Conservation (phyloP, 2,113 vertebrate species). For the Calonectris borealis region DNA sequence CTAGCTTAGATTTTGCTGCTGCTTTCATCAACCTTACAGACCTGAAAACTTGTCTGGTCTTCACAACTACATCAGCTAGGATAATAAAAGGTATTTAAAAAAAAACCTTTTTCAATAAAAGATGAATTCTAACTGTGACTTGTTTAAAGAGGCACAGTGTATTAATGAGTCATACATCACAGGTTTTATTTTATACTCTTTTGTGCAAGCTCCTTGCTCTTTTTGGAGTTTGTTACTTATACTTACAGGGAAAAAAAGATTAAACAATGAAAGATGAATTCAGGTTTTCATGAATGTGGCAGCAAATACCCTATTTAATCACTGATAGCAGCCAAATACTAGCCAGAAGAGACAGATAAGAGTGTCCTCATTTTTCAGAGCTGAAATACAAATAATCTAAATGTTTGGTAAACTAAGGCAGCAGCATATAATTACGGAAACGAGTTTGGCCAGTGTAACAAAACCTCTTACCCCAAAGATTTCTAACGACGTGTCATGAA, state of each 20-base stretch:
- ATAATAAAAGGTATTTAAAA: background rate
- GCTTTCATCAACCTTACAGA: background rate
- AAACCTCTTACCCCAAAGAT: background rate
- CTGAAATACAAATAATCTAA: background rate
- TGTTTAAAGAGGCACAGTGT: background rate
- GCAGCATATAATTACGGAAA: background rate
- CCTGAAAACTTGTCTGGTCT: background rate
- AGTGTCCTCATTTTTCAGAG: background rate
- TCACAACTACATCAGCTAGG: background rate
- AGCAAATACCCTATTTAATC: background rate
- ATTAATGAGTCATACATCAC: background rate
- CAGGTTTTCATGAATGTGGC: background rate
- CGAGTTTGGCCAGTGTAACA: background rate
- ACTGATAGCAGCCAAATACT: background rate
- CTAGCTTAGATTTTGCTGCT: background rate
- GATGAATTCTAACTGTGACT: background rate
- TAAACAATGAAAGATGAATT: background rate
- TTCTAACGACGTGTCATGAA: background rate
- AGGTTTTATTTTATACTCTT: background rate
- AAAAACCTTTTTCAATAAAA: background rate
- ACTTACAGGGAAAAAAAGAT: background rate
- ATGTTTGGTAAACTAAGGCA: background rate
- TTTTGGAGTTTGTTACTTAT: background rate
- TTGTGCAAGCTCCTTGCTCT: background rate
- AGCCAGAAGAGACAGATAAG: background rate